Evolutionary conservation across 2,888 invertebrate genomes (phyloP).

Genomic region (Microctonus brassicae): DNA sequence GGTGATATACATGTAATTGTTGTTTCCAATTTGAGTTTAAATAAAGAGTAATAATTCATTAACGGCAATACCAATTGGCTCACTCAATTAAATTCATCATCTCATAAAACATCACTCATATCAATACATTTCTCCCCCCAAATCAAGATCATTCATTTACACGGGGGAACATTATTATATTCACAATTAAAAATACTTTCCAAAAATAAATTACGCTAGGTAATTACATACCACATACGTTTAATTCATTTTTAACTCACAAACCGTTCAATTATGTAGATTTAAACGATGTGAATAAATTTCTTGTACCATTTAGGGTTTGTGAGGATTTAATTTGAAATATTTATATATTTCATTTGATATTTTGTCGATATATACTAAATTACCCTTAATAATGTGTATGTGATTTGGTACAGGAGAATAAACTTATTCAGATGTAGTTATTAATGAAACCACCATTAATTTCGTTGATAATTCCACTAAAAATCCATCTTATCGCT

Average conservation of each 20-base stretch:
- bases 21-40: no score
- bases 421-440: slow-evolving; percentile 79
- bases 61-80: no score
- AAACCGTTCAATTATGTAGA: slow-evolving; percentile 78
- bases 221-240: slow-evolving; percentile 88
- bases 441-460: slow-evolving; percentile 72
- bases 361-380: no score
- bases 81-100: no score
- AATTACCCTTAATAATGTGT: no score
- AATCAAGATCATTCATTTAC: no score
- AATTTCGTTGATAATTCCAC: background rate
- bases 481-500: background rate
- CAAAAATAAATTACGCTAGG: slow-evolving; percentile 85
- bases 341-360: no score
- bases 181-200: slow-evolving; percentile 94
- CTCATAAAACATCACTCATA: no score
- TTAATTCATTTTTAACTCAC: slow-evolving; percentile 87
- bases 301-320: slow-evolving; percentile 92
- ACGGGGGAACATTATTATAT: slow-evolving; percentile 90
- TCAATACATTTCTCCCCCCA: no score
- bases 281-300: slow-evolving; percentile 81
- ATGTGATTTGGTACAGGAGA: slow-evolving; percentile 74
- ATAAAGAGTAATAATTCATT: no score
- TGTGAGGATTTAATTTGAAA: slow-evolving; percentile 91
- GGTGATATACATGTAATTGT: no score